Base-by-base conservation (phyloP, 1,140 invertebrate genomes). In the Copidosoma floridanum region DNA sequence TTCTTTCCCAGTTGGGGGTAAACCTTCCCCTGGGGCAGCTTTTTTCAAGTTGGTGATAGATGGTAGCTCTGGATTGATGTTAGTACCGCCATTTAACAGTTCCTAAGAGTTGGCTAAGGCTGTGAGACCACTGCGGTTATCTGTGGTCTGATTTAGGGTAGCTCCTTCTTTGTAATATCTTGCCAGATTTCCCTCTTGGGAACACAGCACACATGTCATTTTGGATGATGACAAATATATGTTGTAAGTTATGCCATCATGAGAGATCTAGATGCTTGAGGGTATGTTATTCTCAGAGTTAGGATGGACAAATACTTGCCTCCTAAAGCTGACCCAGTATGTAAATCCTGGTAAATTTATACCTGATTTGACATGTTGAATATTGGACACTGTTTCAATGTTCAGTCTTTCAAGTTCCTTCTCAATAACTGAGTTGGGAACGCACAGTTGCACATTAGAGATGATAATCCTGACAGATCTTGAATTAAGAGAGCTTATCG, bases 391-490 rank as follows among this genome's bases (percentile, higher is more conserved):
- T 12, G 29, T 26, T 29, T 1, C 32, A 4, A 56, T 21, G 8
- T 23, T 44, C 2, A 44, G 11, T 21, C 41, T 18, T 2, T 20
- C 2, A 1, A 56, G 27, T 46, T 56, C 26, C 7, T 46, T 16
- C 11, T 18, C 8, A 1, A 56, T 32, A 11, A 32, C 26, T 4
- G 20, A 2, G 37, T 66, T 55, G 2, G 67, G 64, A 11, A 68
- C 66, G 2, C 58, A 59, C 12, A 59, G 67, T 11, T 58, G 62
- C 0, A 66, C 62, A 53, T 68, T 68, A 2, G 57, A 66, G 46
- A 68, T 21, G 37, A 68, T 58, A 1, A 68, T 55, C 52, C 64
- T 32, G 44, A 63, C 58, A 3, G 48, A 23, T 63, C 53, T 66
- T 18, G 43, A 41, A 2, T 64, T 50, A 7, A 66, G 20, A 4